Evolutionary conservation across 1,140 invertebrate species (phyloP), one percentile per base, ranked within the genome.

Genomic region (Temnothorax longispinosus): DNA sequence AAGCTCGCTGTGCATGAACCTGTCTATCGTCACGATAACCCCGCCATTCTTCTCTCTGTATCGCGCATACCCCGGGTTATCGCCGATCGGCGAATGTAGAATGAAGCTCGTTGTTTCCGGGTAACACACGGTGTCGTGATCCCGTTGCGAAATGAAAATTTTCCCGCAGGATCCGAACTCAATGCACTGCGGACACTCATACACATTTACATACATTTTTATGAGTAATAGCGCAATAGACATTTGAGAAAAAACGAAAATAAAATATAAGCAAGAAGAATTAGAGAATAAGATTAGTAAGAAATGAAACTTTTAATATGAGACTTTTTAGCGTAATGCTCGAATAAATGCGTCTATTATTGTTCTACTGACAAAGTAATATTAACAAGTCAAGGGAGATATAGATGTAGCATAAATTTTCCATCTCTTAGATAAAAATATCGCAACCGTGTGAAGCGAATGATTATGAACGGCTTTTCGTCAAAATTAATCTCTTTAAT

Each of bases 21-120:
- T 41, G 54, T 56, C 60, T 88, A 90, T 89, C 89, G 44, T 32
- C 47, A 13, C 60, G 89, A 90, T 90, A 90, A 89, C 89, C 88
- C 58, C 27, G 76, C 32, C 32, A 67, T 89, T 90, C 88, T 89
- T 52, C 47, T 54, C 62, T 74, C 44, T 76, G 35, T 62, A 87
- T 86, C 84, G 50, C 74, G 56, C 60, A 76, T 41, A 62, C 38
- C 4, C 32, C 27, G 35, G 89, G 88, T 90, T 89, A 90, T 90
- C 89, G 56, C 10, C 3, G 38, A 75, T 65, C 15, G 81, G 56
- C 52, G 52, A 86, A 60, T 50, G 15, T 75, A 88, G 54, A 87
- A 82, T 86, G 74, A 87, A 80, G 82, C 76, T 64, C 21, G 38
- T 69, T 67, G 56, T 90, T 90, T 90, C 89, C 89, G 89, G 89